Base-by-base conservation (phyloP, 1,140 invertebrate species). In the Asbolus verrucosus region DNA sequence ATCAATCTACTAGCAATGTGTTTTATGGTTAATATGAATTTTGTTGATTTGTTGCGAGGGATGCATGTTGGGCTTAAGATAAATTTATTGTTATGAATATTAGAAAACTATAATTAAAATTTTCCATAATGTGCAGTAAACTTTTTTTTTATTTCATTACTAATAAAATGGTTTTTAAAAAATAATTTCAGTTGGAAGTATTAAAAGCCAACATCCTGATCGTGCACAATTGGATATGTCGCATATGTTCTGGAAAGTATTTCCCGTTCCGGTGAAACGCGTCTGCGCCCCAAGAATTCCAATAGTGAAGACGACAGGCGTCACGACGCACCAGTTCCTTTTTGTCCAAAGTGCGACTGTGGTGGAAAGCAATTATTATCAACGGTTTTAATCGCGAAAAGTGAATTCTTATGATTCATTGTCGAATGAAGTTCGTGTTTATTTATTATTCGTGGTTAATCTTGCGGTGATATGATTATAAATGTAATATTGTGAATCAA, bases 311-410 rank as follows among this genome's bases (percentile, higher is more conserved):
- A 63, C 39, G 21, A 38, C 61, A 63, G 61, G 61, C 61, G 61
- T 63, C 61, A 39, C 61, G 61, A 63, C 61, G 61, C 61, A 41
- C 16, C 61, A 63, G 61, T 63, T 63, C 61, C 61, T 63, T 39
- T 63, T 63, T 63, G 21, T 54, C 46, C 21, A 14, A 54, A 54
- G 46, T 54, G 46, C 46, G 46, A 24, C 6, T 27, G 18, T 54
- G 46, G 18, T 21, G 46, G 46, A 54, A 54, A 54, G 6, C 43
- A 6, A 54, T 31, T 27, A 54, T 14, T n/a, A n/a, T n/a, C 6
- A 54, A 14, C 24, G 46, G 6, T 21, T 3, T 19, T 27, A 54
- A 54, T 27, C 21, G 46, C 46, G 46, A 27, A 27, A 54, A 27
- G 46, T 54, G 46, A 24, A 24, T 50, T 50, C 21, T 21, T 50